Evolutionary conservation across 2,113 vertebrate genomes (phyloP), one percentile per base, ranked within the genome.

Genomic region (Pycnonotus jocosus): DNA sequence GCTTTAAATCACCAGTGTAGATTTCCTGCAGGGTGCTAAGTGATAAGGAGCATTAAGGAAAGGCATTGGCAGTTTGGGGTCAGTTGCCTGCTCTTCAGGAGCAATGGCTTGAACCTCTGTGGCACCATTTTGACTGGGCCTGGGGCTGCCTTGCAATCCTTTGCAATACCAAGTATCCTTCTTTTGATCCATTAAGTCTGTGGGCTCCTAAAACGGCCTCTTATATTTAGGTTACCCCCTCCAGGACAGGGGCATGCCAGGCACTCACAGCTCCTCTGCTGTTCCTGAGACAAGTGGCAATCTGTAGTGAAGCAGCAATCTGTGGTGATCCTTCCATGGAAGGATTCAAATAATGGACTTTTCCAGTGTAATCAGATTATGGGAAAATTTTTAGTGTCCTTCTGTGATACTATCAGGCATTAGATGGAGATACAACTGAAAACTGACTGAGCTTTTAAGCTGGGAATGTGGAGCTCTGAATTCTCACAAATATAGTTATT

Each of bases 371-470:
- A 79, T 24, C 45, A 65, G 48, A 60, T 68, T 88, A 90, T 25
- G 15, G 28, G 23, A 58, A 58, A n/a, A 12, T 19, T 51, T 83
- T 92, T 76, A 5, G 30, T 94, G 56, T 53, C 86, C 33, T 93
- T 94, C 72, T 78, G 88, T 71, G 81, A 86, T 65, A 50, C 50
- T 76, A 57, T 56, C 80, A 86, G 23, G 40, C 68, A 69, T 82
- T 78, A 86, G 18, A 50, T 70, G 25, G 58, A 94, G 58, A 58
- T 76, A 54, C 25, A 95, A 79, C 88, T 96, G 27, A 88, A 93
- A 97, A 81, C 9, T 7, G 6, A 81, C 71, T 44, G 37, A 71
- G 90, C 24, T 86, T 81, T 73, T 61, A 76, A 64, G 30, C 21
- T 88, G 57, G 18, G 90, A 76, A 73, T 45, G 72, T 69, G 56